phyloP scores from a whole-genome alignment of 2,888 invertebrate genomes.

The Epirrhoe tristata region DNA sequence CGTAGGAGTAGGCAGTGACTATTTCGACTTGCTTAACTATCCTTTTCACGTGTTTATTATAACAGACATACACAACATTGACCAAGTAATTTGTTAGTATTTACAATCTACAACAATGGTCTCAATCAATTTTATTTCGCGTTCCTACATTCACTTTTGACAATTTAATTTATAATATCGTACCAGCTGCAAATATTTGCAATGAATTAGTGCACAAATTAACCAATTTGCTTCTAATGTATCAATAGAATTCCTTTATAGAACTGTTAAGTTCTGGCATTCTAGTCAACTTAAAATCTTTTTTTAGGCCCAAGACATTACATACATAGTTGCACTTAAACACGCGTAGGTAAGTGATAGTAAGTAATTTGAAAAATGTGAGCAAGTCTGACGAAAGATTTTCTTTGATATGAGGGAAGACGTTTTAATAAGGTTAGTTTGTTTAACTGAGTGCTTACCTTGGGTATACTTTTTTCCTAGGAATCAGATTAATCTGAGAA shows the following conservation, averaged over 20 bases:
- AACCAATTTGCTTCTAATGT: constrained; percentile 41
- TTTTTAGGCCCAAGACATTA: neutral
- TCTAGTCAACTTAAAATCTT: neutral
- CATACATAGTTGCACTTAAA: neutral
- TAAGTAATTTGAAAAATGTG: neutral
- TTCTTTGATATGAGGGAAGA: no score
- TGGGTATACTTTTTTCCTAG: no score
- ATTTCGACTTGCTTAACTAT: no score
- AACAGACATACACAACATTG: no score
- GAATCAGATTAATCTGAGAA: no score
- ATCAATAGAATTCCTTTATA: constrained; percentile 27
- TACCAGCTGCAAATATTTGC: constrained; percentile 39
- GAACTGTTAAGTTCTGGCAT: constrained; percentile 7
- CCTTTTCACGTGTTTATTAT: no score
- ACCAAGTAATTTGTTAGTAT: no score
- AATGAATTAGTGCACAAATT: constrained; percentile 37
- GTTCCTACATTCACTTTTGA: constrained; percentile 34
- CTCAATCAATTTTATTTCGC: constrained; percentile 36
- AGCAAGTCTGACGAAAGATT: neutral
- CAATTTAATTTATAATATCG: constrained; percentile 39
- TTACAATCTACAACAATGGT: constrained; percentile 10
- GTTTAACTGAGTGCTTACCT: no score
- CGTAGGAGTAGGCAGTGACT: no score
- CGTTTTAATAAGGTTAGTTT: no score
- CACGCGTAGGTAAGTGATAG: neutral